phyloP scores from a whole-genome alignment of 2,113 vertebrate species.

The Lycocorax pyrrhopterus region DNA sequence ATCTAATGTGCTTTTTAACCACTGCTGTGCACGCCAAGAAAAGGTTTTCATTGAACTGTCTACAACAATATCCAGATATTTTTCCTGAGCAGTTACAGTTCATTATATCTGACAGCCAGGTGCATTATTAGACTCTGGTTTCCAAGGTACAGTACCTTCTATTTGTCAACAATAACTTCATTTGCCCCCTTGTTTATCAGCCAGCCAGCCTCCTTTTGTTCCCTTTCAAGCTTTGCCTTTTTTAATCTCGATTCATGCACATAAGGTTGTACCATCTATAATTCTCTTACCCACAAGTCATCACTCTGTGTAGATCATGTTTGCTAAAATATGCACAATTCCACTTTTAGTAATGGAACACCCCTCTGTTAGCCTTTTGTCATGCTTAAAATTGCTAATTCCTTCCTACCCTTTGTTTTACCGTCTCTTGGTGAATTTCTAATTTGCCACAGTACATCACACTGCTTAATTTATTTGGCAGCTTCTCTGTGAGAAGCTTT shows the following conservation, averaged over 20 bases:
- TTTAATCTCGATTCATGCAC: neutral
- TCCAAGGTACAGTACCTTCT: neutral
- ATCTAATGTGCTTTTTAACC: neutral
- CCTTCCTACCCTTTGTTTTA: constrained; percentile 46
- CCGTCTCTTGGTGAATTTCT: constrained; percentile 42
- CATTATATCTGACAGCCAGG: neutral
- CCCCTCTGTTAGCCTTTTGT: constrained; percentile 14
- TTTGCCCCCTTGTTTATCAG: neutral
- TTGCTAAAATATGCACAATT: neutral
- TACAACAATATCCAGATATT: neutral
- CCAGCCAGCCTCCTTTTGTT: neutral
- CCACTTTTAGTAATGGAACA: neutral
- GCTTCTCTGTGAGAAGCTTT: constrained; percentile 28
- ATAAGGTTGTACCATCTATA: neutral
- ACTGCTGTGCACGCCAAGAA: neutral
- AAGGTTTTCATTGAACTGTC: neutral
- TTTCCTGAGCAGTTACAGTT: constrained; percentile 1
- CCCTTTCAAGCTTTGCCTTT: neutral
- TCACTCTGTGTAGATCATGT: neutral
- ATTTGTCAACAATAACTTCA: constrained; percentile 40
- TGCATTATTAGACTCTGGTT: neutral
- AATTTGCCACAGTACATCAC: constrained; percentile 25
- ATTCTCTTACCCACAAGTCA: neutral
- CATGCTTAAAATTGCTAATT: constrained; percentile 38
- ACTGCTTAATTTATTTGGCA: constrained; percentile 57